Evolutionary conservation across 2,797 vertebrate species (phyloP).

Genomic region (Microctenopoma stevenorrisi): DNA sequence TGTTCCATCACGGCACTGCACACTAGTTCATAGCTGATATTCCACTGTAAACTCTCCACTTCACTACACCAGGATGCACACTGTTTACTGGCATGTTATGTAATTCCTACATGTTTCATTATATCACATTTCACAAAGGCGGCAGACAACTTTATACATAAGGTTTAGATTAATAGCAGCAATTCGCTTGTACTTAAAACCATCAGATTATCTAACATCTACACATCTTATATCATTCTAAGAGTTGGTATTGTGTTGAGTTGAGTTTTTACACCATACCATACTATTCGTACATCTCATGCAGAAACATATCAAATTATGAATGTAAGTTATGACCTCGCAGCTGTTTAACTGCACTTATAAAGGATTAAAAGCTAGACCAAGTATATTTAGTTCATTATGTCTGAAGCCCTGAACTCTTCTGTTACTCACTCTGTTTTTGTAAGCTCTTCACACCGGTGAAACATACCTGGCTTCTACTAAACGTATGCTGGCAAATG

Average conservation of each 20-base stretch:
- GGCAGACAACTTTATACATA: no score
- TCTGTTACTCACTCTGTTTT: slow-evolving; percentile 51
- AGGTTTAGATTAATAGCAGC: no score
- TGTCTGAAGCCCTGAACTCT: slow-evolving; percentile 39
- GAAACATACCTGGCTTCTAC: slow-evolving; percentile 56
- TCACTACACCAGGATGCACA: no score
- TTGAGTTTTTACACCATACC: background rate
- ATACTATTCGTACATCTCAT: slow-evolving; percentile 23
- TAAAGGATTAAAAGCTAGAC: slow-evolving; percentile 31
- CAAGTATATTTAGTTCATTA: slow-evolving; percentile 35
- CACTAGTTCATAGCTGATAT: no score
- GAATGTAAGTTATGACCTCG: slow-evolving; percentile 20
- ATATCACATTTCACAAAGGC: no score
- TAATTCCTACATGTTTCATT: no score
- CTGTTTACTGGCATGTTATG: no score
- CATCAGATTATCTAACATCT: no score
- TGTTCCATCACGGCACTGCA: background rate
- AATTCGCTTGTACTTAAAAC: no score
- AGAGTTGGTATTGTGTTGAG: no score
- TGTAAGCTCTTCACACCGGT: slow-evolving; percentile 49
- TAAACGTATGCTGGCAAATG: slow-evolving; percentile 56
- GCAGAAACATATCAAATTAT: slow-evolving; percentile 42
- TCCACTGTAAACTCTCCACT: no score
- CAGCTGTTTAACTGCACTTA: slow-evolving; percentile 1
- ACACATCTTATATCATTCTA: no score